phyloP scores from a whole-genome alignment of 1,140 invertebrate genomes.

The Pantala flavescens region DNA sequence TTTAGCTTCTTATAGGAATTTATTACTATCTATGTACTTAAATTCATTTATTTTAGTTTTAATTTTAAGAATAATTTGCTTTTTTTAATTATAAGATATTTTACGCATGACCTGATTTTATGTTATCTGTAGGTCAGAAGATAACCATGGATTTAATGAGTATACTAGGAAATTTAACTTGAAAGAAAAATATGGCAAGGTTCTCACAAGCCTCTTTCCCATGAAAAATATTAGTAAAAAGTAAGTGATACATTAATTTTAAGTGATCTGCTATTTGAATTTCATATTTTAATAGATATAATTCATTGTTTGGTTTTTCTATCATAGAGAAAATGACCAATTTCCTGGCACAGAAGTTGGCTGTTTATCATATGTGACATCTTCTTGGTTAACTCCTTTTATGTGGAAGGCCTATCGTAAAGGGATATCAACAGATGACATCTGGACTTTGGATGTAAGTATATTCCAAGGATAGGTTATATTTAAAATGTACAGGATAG shows the following conservation, averaged over 20 bases:
- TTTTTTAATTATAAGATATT: too few species aligned
- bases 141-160: neutral
- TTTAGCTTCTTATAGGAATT: too few species aligned
- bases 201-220: neutral
- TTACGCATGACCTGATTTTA: too few species aligned
- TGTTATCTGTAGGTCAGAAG: too few species aligned
- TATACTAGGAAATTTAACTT: neutral
- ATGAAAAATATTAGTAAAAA: neutral
- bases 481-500: too few species aligned
- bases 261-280: too few species aligned
- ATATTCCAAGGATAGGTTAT: too few species aligned
- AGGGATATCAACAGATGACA: neutral
- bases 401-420: conserved; percentile 45
- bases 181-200: neutral
- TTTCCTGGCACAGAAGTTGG: conserved; percentile 30
- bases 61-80: too few species aligned
- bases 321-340: neutral
- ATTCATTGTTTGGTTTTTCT: neutral
- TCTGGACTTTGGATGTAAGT: neutral
- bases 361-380: conserved; percentile 43
- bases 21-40: too few species aligned
- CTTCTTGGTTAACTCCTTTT: conserved; percentile 46
- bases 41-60: too few species aligned
- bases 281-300: neutral
- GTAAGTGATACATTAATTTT: neutral